Percentiles rank a stretch among this genome's conserved stretches.
phyloP scores from a whole-genome alignment of 2,888 invertebrate genomes.

The Scaptomyza caliginosa region DNA sequence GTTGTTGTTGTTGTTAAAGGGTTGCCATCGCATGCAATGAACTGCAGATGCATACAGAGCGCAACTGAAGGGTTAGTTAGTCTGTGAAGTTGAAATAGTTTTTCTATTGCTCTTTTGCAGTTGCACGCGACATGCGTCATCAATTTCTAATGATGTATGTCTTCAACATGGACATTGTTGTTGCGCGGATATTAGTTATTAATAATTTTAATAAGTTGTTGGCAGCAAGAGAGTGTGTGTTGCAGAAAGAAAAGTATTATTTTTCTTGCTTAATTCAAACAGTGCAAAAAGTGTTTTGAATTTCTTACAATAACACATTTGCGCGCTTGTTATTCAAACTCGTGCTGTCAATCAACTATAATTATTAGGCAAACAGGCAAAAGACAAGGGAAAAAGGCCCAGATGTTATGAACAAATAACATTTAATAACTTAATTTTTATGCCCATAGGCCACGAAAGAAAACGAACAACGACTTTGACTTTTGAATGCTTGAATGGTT shows the following conservation, averaged over 20 bases:
- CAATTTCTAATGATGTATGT: conserved; percentile 79
- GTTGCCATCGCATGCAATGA: conserved; percentile 56
- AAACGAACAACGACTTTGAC: conserved; percentile 1
- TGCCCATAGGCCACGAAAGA: conserved; percentile 64
- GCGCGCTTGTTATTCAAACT: conserved; percentile 22
- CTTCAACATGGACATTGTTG: conserved; percentile 51
- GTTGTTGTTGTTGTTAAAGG: conserved; percentile 43
- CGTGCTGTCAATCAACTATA: conserved; percentile 57
- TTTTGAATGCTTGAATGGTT: conserved; percentile 32
- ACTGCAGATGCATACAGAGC: conserved; percentile 28
- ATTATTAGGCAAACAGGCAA: conserved; percentile 45
- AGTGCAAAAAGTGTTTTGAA: conserved; percentile 13
- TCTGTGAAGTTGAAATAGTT: neutral
- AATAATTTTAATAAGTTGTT: conserved; percentile 50
- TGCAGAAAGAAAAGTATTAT: neutral
- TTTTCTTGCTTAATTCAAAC: too few relatives aligned
- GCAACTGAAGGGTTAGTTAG: too few relatives aligned
- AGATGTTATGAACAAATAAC: neutral
- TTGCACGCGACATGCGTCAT: conserved; percentile 80
- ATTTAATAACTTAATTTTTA: conserved; percentile 71
- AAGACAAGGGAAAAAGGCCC: conserved; percentile 18
- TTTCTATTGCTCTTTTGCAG: conserved; percentile 40
- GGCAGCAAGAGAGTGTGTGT: neutral
- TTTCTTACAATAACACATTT: conserved; percentile 31
- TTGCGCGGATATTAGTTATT: conserved; percentile 63